Conservation (phyloP, 2,113 vertebrate species). For the Anser cygnoides region DNA sequence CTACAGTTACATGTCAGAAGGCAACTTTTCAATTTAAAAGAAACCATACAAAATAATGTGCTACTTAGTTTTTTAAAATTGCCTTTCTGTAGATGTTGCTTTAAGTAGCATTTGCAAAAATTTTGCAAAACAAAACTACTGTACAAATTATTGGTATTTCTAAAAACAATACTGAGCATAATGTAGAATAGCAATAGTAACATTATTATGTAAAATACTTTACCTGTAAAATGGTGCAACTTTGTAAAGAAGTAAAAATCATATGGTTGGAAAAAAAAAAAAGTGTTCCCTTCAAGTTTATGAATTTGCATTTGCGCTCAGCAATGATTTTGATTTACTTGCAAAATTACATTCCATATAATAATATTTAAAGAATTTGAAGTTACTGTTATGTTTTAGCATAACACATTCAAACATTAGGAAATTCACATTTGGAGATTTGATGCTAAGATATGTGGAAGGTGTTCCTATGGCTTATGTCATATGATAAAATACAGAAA, state of each 20-base stretch:
- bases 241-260: neutral
- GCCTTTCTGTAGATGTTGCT: neutral
- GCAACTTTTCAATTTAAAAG: neutral
- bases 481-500: neutral
- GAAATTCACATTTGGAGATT: neutral
- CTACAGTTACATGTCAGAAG: neutral
- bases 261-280: neutral
- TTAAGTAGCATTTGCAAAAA: neutral
- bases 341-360: neutral
- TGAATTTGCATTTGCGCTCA: neutral
- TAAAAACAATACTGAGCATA: neutral
- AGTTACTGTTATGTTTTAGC: neutral
- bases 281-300: neutral
- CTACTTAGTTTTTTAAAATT: neutral
- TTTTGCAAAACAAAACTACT: neutral
- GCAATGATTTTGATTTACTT: neutral
- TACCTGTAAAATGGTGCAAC: neutral
- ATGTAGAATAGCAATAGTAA: neutral
- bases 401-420: neutral
- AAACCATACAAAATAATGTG: neutral
- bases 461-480: neutral
- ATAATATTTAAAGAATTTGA: neutral
- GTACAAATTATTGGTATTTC: neutral
- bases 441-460: neutral
- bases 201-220: neutral